Percentiles rank a stretch among this genome's conserved stretches.
phyloP scores from a whole-genome alignment of 2,113 vertebrate species.

The Mesoclemmys tuberculata region DNA sequence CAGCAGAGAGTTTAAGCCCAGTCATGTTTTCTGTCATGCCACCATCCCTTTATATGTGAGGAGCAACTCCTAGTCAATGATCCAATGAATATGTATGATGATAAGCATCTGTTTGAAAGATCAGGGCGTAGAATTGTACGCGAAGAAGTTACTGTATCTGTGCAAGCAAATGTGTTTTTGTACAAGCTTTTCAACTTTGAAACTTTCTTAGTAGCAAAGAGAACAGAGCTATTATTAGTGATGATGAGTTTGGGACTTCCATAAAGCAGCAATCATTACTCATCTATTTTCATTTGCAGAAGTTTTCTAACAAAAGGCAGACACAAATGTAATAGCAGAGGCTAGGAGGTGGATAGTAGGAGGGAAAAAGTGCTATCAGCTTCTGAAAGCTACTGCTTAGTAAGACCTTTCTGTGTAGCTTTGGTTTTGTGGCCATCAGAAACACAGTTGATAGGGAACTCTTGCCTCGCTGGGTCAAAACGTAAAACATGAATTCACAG shows the following conservation, averaged over 20 bases:
- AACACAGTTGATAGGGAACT: not conserved
- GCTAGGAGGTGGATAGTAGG: constrained; percentile 76
- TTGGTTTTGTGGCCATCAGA: constrained; percentile 41
- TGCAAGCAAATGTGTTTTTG: constrained; percentile 50
- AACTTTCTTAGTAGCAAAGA: constrained; percentile 59
- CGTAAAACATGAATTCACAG: constrained; percentile 64
- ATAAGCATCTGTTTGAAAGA: no score
- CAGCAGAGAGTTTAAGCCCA: not conserved
- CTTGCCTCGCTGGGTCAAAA: constrained; percentile 50
- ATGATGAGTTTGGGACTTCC: constrained; percentile 70
- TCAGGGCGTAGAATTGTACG: not conserved
- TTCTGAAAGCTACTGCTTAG: constrained; percentile 60
- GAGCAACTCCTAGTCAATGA: not conserved
- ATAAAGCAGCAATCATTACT: constrained; percentile 78
- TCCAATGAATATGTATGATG: fast-evolving
- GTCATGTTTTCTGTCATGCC: not conserved
- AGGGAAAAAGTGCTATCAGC: constrained; percentile 51
- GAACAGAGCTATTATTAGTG: constrained; percentile 69
- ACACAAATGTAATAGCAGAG: constrained; percentile 57
- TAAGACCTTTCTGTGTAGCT: constrained; percentile 51
- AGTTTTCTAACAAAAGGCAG: constrained; percentile 78
- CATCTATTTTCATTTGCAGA: constrained; percentile 83
- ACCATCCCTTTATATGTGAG: not conserved
- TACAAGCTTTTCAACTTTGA: constrained; percentile 44
- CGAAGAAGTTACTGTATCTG: not conserved